A percentile compares a stretch with the other conserved stretches of the same genome.
Evolutionary conservation across 2,888 invertebrate genomes (phyloP).

Genomic region (Notodonta dromedarius): DNA sequence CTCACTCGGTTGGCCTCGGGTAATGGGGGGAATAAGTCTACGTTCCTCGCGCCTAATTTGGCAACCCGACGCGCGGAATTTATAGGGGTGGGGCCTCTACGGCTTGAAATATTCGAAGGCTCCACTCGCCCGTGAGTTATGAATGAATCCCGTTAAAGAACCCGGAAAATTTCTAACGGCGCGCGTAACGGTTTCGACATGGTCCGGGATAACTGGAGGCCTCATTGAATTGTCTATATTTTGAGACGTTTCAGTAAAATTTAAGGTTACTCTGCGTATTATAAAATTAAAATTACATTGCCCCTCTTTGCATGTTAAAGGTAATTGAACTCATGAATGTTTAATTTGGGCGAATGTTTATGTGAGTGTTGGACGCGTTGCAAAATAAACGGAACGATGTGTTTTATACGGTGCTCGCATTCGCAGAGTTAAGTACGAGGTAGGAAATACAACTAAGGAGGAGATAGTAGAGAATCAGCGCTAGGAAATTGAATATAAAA

Average conservation of each 20-base stretch:
- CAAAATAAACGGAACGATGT: slow-evolving; percentile 22
- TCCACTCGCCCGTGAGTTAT: slow-evolving; percentile 83
- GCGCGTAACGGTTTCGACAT: slow-evolving; percentile 55
- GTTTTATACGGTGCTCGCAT: slow-evolving; percentile 10
- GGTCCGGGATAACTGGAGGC: slow-evolving; percentile 43
- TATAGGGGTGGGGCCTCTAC: slow-evolving; percentile 75
- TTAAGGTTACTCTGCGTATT: slow-evolving; percentile 1
- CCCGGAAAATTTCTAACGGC: slow-evolving; percentile 82
- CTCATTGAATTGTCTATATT: slow-evolving; percentile 29
- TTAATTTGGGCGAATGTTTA: slow-evolving; percentile 25
- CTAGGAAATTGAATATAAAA: slow-evolving; percentile 33
- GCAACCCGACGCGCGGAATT: slow-evolving; percentile 83
- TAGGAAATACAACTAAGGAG: slow-evolving; percentile 29
- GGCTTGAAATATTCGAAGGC: slow-evolving; percentile 82
- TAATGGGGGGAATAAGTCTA: slow-evolving; percentile 78
- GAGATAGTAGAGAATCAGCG: slow-evolving; percentile 41
- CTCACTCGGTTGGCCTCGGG: slow-evolving; percentile 54
- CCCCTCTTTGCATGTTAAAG: slow-evolving; percentile 18
- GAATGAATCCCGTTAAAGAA: slow-evolving; percentile 83
- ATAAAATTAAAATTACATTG: neutral
- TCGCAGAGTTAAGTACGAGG: slow-evolving; percentile 21
- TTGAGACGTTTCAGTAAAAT: slow-evolving; percentile 10
- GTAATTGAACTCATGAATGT: slow-evolving; percentile 34
- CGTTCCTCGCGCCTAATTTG: slow-evolving; percentile 83
- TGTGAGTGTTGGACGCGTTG: slow-evolving; percentile 9